Evolutionary conservation across 2,888 invertebrate genomes (phyloP), one percentile per base, ranked within the genome.

Genomic region (Agrilus cyanescens): DNA sequence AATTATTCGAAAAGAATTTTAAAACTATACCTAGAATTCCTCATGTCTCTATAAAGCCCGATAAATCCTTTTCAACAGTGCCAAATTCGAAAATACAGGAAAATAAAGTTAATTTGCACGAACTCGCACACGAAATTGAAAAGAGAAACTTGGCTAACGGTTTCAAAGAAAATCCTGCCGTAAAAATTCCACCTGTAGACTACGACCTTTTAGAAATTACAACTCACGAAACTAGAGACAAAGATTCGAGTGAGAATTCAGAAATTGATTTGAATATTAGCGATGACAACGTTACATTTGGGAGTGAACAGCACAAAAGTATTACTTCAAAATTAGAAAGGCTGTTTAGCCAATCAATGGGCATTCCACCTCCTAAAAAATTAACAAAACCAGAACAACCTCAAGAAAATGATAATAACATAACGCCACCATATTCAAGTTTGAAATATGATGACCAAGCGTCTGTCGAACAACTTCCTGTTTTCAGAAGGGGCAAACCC

Each of bases 211-310:
- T 38, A 12, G 12, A 37, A 33, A 30, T 20, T 29, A 15, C 4
- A 5, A 45, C 32, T 36, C 32, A 34, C 20, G 34, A 33, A 12
- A 33, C 37, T 4, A 42, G 46, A 34, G 38, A 44, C 12, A 25
- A 38, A 10, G 10, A 25, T 25, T 25, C 25, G 8, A 25, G 10
- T 25, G 25, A 25, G 10, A 25, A 25, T 38, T 38, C 31, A 41
- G 40, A 29, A 38, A 18, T 4, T 32, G 10, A 4, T 33, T 38
- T 18, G 18, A 38, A 30, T 34, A 14, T 12, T 30, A 36, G 5
- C 6, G 43, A 47, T 14, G 49, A 48, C 31, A 52, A 51, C 35
- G 39, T 55, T 7, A 44, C 29, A 37, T 44, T 52, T 14, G 55
- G 55, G 7, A 50, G 47, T 20, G 38, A 40, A 32, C 46, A 46